Evolutionary conservation across 1,140 invertebrate genomes (phyloP).

Genomic region (Drosophila ananassae): DNA sequence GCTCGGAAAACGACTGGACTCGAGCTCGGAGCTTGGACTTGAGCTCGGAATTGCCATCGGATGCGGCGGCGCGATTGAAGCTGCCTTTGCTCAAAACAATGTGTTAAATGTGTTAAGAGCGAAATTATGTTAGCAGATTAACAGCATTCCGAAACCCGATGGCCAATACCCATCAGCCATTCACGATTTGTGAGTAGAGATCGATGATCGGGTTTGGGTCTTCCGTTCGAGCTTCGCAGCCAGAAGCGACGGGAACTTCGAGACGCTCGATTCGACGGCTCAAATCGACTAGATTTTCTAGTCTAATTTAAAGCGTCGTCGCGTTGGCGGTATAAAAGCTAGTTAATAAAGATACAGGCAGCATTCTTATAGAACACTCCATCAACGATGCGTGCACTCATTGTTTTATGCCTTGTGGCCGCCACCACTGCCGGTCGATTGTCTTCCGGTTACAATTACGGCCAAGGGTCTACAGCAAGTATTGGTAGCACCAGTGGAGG

Average conservation of each 20-base stretch:
- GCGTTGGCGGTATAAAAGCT: conserved; percentile 80
- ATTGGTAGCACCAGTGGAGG: conserved; percentile 26
- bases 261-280: conserved; percentile 43
- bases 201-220: conserved; percentile 24
- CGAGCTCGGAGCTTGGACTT: conserved; percentile 8
- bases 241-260: conserved; percentile 32
- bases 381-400: conserved; percentile 58
- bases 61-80: conserved; percentile 68
- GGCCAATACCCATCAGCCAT: conserved; percentile 49
- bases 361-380: conserved; percentile 67
- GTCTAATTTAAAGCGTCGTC: conserved; percentile 54
- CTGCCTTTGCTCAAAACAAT: conserved; percentile 68
- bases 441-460: conserved; percentile 66
- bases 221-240: conserved; percentile 22
- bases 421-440: conserved; percentile 63
- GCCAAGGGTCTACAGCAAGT: conserved; percentile 34
- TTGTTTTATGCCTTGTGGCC: conserved; percentile 68
- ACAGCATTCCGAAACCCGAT: conserved; percentile 72
- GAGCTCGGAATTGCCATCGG: conserved; percentile 34
- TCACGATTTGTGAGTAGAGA: conserved; percentile 34
- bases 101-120: conserved; percentile 83
- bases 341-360: conserved; percentile 56
- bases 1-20: conserved; percentile 43
- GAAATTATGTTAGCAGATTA: conserved; percentile 83
- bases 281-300: conserved; percentile 66